Conservation (phyloP, 2,113 vertebrate species). For the Euleptes europaea region DNA sequence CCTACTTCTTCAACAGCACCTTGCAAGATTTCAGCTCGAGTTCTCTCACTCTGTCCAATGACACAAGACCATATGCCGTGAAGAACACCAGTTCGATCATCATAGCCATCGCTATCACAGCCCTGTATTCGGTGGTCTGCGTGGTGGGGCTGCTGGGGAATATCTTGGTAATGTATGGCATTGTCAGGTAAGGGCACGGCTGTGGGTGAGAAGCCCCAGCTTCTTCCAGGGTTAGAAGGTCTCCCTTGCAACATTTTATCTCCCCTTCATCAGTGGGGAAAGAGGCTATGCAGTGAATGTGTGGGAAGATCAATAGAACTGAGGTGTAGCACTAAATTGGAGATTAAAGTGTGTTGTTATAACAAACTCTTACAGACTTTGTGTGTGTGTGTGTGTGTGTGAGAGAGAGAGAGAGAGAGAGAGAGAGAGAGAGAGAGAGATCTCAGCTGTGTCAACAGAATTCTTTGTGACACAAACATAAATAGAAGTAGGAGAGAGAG, state of each 20-base stretch:
- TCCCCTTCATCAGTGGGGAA: too few species aligned
- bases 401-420: too few species aligned
- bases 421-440: too few species aligned
- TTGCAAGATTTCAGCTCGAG: conserved; percentile 35
- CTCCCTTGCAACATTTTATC: not conserved
- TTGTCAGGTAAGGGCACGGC: conserved; percentile 85
- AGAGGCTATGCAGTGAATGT: too few species aligned
- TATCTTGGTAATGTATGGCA: conserved; percentile 93
- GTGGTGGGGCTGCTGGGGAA: conserved; percentile 94
- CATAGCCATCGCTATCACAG: conserved; percentile 89
- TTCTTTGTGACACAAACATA: too few species aligned
- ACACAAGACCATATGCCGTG: conserved; percentile 48
- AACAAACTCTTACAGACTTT: not conserved
- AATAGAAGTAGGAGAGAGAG: not conserved
- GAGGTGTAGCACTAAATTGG: not conserved
- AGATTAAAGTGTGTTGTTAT: not conserved
- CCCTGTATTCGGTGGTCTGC: conserved; percentile 91
- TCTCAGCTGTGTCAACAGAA: not conserved
- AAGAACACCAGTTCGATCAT: conserved; percentile 77
- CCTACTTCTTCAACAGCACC: conserved; percentile 70
- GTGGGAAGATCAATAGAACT: not conserved
- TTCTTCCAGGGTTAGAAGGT: not conserved
- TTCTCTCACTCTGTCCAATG: conserved; percentile 50
- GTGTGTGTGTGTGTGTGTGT: not conserved
- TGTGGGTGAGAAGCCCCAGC: not conserved